Evolutionary conservation across 2,113 vertebrate genomes (phyloP).

Genomic region (Mus pahari): DNA sequence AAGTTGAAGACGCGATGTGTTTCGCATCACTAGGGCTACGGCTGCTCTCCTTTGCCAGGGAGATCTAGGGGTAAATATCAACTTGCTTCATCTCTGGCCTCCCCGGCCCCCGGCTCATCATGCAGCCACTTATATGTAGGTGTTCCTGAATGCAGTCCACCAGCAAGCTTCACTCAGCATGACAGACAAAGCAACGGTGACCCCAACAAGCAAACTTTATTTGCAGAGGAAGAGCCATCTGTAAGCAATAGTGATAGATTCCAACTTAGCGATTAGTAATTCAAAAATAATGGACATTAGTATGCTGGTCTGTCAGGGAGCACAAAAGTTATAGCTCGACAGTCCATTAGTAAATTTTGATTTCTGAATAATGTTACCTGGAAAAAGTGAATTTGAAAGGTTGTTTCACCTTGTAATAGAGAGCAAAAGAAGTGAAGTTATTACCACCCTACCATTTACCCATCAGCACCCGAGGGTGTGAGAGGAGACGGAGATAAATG

Average conservation of each 20-base stretch:
- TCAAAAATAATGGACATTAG: not conserved
- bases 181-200: not conserved
- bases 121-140: not conserved
- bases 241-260: not conserved
- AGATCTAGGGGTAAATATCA: not conserved
- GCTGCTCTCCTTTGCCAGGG: not conserved
- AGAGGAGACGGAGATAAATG: not conserved
- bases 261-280: not conserved
- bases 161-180: not conserved
- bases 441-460: slow-evolving; percentile 2
- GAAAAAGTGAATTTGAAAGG: not conserved
- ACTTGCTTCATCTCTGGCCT: not conserved
- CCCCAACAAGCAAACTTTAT: not conserved
- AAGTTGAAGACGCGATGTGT: not conserved
- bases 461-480: not conserved
- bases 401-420: not conserved
- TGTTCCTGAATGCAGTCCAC: not conserved
- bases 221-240: not conserved
- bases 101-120: not conserved
- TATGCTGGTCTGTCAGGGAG: not conserved
- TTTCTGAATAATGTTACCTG: not conserved
- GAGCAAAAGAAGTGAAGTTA: not conserved
- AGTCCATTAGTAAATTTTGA: not conserved
- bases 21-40: not conserved
- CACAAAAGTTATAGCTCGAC: not conserved